These are phyloP conservation scores for Octonoba sinensis DNA, from an alignment of 2,888 invertebrate species.

Conservation along the genomic window DNA sequence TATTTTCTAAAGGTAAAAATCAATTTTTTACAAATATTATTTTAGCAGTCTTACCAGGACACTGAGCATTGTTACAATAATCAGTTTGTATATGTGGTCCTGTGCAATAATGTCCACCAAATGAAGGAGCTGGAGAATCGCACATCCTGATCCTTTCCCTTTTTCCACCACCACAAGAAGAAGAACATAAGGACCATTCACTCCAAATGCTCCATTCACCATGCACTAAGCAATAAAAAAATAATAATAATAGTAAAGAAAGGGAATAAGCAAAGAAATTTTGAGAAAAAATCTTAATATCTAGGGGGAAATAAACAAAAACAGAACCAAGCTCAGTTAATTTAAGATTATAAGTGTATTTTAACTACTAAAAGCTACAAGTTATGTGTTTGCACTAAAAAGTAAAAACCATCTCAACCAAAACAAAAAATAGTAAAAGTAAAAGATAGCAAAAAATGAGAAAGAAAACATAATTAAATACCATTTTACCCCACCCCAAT, in stretches of 20 bases:
- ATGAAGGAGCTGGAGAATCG: slow-evolving; percentile 71
- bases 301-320: neutral
- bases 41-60: slow-evolving; percentile 69
- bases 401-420: too few species aligned
- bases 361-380: too few species aligned
- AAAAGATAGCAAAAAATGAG: too few species aligned
- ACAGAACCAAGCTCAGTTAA: neutral
- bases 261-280: neutral
- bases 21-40: too few species aligned
- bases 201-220: slow-evolving; percentile 72
- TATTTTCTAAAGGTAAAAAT: too few species aligned
- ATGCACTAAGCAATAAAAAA: slow-evolving; percentile 47
- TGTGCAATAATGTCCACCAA: slow-evolving; percentile 72
- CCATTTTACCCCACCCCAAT: too few species aligned
- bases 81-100: slow-evolving; percentile 71
- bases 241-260: neutral
- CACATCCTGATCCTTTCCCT: slow-evolving; percentile 72
- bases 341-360: neutral
- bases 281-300: too few species aligned
- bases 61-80: slow-evolving; percentile 71
- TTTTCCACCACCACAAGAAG: slow-evolving; percentile 72
- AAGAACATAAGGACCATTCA: slow-evolving; percentile 72
- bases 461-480: too few species aligned
- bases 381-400: too few species aligned
- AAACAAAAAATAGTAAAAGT: too few species aligned